phyloP scores from a whole-genome alignment of 2,888 invertebrate genomes.

The Camponotus fellah region DNA sequence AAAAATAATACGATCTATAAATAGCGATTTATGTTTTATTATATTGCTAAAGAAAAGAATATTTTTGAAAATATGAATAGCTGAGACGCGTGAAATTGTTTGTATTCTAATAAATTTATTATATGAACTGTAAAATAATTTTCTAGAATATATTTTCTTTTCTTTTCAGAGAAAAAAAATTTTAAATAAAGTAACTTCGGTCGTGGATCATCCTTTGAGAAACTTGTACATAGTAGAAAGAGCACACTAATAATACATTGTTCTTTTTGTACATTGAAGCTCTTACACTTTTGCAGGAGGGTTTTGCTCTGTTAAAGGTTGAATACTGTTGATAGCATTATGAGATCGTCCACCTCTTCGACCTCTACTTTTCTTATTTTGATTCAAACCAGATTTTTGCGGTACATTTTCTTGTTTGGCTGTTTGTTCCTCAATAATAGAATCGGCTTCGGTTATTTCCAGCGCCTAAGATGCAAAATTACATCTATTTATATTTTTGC shows the following conservation, averaged over 20 bases:
- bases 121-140: slow-evolving; percentile 49
- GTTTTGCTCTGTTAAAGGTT: slow-evolving; percentile 86
- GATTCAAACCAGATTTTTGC: slow-evolving; percentile 82
- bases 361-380: slow-evolving; percentile 86
- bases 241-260: slow-evolving; percentile 45
- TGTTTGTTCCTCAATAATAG: slow-evolving; percentile 87
- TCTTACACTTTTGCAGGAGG: slow-evolving; percentile 78
- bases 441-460: slow-evolving; percentile 86
- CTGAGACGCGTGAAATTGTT: slow-evolving; percentile 60
- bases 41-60: slow-evolving; percentile 44
- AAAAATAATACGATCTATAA: slow-evolving; percentile 67
- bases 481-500: slow-evolving; percentile 23
- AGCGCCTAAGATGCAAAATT: slow-evolving; percentile 57
- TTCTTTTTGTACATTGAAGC: slow-evolving; percentile 56
- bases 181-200: slow-evolving; percentile 6
- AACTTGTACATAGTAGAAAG: slow-evolving; percentile 12
- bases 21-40: slow-evolving; percentile 49
- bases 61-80: slow-evolving; percentile 48
- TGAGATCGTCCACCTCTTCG: slow-evolving; percentile 86
- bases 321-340: slow-evolving; percentile 80
- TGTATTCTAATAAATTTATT: slow-evolving; percentile 66
- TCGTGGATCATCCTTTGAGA: slow-evolving; percentile 14
- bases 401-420: slow-evolving; percentile 88
- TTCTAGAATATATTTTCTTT: slow-evolving; percentile 38
- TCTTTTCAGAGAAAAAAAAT: slow-evolving; percentile 42